Conservation (phyloP, 2,113 vertebrate species). For the Malaclemys terrapin region DNA sequence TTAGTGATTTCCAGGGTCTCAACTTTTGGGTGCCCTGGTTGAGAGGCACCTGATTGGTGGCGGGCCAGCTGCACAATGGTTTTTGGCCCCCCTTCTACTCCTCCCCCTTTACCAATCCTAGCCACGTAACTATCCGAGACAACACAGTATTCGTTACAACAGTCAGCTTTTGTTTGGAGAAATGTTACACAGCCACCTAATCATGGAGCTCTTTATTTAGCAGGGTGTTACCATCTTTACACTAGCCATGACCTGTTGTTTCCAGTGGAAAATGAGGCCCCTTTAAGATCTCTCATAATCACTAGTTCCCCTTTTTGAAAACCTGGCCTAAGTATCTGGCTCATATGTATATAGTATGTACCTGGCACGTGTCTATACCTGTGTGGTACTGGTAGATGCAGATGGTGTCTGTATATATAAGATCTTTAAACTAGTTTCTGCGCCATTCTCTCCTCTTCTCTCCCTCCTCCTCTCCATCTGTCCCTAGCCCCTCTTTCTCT, state of each 20-base stretch:
- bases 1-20: not conserved
- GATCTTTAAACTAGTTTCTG: slow-evolving; percentile 50
- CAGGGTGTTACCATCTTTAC: not conserved
- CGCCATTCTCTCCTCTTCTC: slow-evolving; percentile 55
- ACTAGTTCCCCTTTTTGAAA: not conserved
- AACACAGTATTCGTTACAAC: not conserved
- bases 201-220: not conserved
- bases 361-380: fast-evolving
- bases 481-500: slow-evolving; percentile 63
- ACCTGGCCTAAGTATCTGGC: not conserved
- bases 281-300: not conserved
- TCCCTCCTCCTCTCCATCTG: slow-evolving; percentile 83
- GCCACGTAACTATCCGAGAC: not conserved
- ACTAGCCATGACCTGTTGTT: not conserved
- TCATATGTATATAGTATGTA: not conserved
- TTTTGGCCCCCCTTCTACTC: not conserved
- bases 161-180: not conserved
- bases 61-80: not conserved
- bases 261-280: not conserved
- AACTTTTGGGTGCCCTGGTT: not conserved
- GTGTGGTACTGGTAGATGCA: not conserved
- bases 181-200: not conserved
- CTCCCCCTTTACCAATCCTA: not conserved
- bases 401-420: slow-evolving; percentile 34
- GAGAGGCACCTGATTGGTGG: not conserved